A percentile compares a stretch with the other conserved stretches of the same genome.
phyloP scores from a whole-genome alignment of 2,113 vertebrate genomes.

The Osmerus eperlanus region DNA sequence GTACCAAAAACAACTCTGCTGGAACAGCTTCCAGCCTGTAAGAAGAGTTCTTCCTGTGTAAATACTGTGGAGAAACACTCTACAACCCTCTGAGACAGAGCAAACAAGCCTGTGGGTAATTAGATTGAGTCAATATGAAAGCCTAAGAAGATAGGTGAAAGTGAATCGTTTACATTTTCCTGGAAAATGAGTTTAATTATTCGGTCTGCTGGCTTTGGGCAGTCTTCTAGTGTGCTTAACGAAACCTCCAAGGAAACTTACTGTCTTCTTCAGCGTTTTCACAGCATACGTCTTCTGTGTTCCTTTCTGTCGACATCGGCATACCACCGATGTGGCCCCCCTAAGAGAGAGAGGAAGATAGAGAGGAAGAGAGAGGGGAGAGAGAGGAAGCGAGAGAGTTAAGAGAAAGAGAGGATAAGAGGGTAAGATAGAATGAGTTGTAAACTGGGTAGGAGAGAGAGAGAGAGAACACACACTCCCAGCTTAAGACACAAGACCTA shows the following conservation, averaged over 20 bases:
- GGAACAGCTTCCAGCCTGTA: too few relatives aligned
- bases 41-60: too few relatives aligned
- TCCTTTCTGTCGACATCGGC: slow-evolving; percentile 85
- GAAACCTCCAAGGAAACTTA: slow-evolving; percentile 63
- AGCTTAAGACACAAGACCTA: background rate
- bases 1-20: too few relatives aligned
- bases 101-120: too few relatives aligned
- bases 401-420: background rate
- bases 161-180: too few relatives aligned
- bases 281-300: slow-evolving; percentile 83
- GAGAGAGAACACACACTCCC: background rate
- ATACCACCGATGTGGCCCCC: slow-evolving; percentile 87
- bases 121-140: too few relatives aligned
- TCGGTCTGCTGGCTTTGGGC: too few relatives aligned
- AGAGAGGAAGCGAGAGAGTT: background rate
- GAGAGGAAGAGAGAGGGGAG: background rate
- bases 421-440: background rate
- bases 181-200: too few relatives aligned
- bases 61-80: too few relatives aligned
- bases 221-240: too few relatives aligned
- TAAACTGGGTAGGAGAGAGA: background rate
- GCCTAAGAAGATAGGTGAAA: too few relatives aligned
- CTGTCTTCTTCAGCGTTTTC: slow-evolving; percentile 91
- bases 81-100: too few relatives aligned
- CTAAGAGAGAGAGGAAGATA: slow-evolving; percentile 50